Evolutionary conservation across 92 coral and sea anemone species (phyloP).

Genomic region (Hydrozoanthus gracilis): DNA sequence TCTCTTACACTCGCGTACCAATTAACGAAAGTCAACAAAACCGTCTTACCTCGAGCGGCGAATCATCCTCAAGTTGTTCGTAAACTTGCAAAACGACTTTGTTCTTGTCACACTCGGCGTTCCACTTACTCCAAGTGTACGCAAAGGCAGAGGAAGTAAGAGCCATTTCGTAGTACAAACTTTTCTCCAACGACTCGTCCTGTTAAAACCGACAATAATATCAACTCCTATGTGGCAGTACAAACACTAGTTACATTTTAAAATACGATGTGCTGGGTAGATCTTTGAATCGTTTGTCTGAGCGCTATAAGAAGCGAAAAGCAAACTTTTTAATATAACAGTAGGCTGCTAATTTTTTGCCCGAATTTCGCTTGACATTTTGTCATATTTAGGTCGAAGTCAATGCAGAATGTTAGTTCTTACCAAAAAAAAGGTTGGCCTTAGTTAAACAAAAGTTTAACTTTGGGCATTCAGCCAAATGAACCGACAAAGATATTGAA

Average conservation of each 20-base stretch:
- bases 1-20: not conserved
- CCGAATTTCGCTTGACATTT: no score
- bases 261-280: no score
- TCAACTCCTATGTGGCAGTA: no score
- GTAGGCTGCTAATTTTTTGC: no score
- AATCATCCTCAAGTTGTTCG: conserved; percentile 87
- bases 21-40: not conserved
- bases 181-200: conserved; percentile 87
- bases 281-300: not conserved
- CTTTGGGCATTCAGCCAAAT: no score
- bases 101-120: conserved; percentile 93
- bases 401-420: no score
- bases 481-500: no score
- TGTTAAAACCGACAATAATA: not conserved
- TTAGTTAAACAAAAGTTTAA: no score
- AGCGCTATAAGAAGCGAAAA: not conserved
- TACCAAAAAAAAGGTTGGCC: no score
- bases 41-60: conserved; percentile 79
- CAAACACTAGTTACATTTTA: no score
- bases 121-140: conserved; percentile 99
- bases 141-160: conserved; percentile 89
- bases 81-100: conserved; percentile 88
- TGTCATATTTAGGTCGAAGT: no score
- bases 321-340: no score
- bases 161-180: conserved; percentile 87